Evolutionary conservation across 2,113 vertebrate species (phyloP).

Genomic region (Otus sunia): DNA sequence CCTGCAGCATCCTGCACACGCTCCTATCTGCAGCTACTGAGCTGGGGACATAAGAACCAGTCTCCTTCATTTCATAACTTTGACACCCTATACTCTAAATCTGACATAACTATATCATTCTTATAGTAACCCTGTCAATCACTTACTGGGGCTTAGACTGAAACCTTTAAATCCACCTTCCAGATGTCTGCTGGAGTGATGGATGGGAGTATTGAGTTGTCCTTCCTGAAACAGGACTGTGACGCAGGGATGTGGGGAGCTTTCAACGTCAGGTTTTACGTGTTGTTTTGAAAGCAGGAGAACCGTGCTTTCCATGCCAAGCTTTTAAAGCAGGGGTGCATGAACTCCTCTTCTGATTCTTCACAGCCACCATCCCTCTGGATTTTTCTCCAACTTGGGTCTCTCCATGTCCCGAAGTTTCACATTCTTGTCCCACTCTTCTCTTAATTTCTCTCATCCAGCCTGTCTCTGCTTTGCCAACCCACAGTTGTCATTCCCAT

Average conservation of each 20-base stretch:
- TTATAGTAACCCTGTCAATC: background rate
- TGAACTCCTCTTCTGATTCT: background rate
- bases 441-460: background rate
- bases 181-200: background rate
- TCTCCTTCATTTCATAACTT: background rate
- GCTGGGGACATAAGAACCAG: background rate
- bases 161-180: slow-evolving; percentile 35
- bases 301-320: background rate
- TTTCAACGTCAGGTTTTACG: background rate
- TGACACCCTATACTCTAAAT: background rate
- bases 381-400: background rate
- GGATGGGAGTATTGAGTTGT: slow-evolving; percentile 8
- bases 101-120: background rate
- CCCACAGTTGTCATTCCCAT: background rate
- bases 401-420: background rate
- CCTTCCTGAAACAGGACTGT: background rate
- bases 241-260: background rate
- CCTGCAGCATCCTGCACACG: background rate
- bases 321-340: background rate
- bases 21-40: background rate
- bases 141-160: background rate
- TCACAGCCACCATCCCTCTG: background rate
- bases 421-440: background rate
- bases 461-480: background rate
- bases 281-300: background rate